These are phyloP conservation scores for Cotesia glomerata DNA, from an alignment of 1,140 invertebrate genomes.

Conservation along the genomic window DNA sequence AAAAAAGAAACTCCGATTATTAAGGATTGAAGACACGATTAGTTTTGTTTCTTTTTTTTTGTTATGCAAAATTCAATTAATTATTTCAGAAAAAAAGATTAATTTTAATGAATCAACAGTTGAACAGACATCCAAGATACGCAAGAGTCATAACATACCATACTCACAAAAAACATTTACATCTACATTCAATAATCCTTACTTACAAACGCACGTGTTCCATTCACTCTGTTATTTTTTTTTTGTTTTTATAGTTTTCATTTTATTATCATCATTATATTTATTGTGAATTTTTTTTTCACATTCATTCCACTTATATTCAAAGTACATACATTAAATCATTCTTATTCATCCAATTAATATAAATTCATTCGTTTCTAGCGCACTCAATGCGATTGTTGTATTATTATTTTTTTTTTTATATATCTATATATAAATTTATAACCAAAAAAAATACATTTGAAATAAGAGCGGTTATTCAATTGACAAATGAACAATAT, in stretches of 20 bases:
- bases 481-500: conserved; percentile 1
- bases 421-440: background rate
- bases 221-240: background rate
- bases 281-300: background rate
- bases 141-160: conserved; percentile 42
- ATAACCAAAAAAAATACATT: conserved; percentile 1
- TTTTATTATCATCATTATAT: background rate
- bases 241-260: background rate
- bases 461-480: background rate
- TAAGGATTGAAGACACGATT: conserved; percentile 16
- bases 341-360: background rate
- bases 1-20: background rate
- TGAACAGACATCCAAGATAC: conserved; percentile 48
- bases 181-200: conserved; percentile 11
- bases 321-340: background rate
- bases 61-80: conserved; percentile 48
- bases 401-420: background rate
- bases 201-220: conserved; percentile 9
- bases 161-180: conserved; percentile 39
- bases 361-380: conserved; percentile 1
- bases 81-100: conserved; percentile 50
- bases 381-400: conserved; percentile 17
- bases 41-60: conserved; percentile 5
- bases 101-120: conserved; percentile 51
- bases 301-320: background rate